These are phyloP conservation scores for Nannospalax galili DNA, from an alignment of 2,113 vertebrate species.

Conservation along the genomic window DNA sequence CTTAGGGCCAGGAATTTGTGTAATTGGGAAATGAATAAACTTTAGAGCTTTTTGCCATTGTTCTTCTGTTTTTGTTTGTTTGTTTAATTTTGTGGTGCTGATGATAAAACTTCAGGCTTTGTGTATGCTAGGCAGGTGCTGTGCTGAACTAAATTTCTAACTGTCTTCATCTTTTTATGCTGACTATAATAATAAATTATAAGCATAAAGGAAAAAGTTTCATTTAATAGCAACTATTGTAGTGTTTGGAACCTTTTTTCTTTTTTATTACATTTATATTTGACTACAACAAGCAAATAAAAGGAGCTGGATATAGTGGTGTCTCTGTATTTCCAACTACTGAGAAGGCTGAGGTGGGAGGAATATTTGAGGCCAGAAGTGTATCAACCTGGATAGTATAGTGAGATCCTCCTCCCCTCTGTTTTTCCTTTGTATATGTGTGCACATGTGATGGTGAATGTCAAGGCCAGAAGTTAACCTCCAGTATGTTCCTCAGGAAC, in stretches of 20 bases:
- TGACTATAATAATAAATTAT: background rate
- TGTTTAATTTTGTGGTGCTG: background rate
- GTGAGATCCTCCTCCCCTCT: too few relatives aligned
- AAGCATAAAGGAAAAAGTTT: background rate
- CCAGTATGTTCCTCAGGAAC: background rate
- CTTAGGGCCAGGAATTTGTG: conserved; percentile 17
- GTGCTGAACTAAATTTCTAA: background rate
- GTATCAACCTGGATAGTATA: background rate
- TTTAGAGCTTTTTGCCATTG: background rate
- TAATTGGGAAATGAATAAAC: background rate
- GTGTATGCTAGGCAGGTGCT: background rate
- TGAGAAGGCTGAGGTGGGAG: background rate
- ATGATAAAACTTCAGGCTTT: too few relatives aligned
- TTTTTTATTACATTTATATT: background rate
- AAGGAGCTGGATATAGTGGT: background rate
- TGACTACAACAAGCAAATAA: background rate
- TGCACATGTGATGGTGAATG: too few relatives aligned
- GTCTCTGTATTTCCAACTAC: background rate
- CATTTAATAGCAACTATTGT: background rate
- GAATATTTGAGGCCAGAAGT: background rate
- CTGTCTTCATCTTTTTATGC: background rate
- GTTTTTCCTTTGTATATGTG: background rate
- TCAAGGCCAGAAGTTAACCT: background rate
- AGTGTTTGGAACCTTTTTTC: background rate
- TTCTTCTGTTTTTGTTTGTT: background rate